Evolutionary conservation across 1,140 invertebrate genomes (phyloP), one percentile per base, ranked within the genome.

Genomic region (Atta colombica): DNA sequence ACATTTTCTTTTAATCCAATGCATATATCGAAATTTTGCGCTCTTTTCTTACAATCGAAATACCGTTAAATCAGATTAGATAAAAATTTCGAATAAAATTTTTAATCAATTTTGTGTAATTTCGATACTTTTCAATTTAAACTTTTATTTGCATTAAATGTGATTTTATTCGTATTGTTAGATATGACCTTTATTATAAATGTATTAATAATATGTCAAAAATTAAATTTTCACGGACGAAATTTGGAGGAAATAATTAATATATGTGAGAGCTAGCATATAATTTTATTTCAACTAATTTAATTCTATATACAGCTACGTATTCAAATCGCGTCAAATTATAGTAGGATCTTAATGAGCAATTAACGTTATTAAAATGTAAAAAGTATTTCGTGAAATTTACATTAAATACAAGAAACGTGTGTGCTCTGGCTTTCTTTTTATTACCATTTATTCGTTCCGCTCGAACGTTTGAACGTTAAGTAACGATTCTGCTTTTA

Each of bases 281-380:
- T 63, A 60, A 75, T 60, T 75, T 60, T 45, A 39, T 72, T 74
- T 74, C 3, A 61, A 5, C 8, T 58, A 12, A 3, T 71, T 80
- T 28, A 53, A 68, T 49, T 28, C 39, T n/a, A 25, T 7, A 1
- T 51, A 18, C 28, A 18, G 1, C 18, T 49, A n/a, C 16, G 39
- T 51, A 35, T 21, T 51, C 12, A 51, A 45, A 6, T 65, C 8
- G 10, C 7, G 1, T 45, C 25, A 60, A 60, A 6, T 7, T 60
- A 25, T 0, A 35, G 18, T 0, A 51, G 25, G n/a, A 45, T 35
- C 7, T 25, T 45, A 45, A 77, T 25, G n/a, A 61, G 1, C 25
- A 8, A 21, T 39, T 39, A 61, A 77, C 39, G 10, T 10, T 6
- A 58, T 75, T 7, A 39, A 45, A 61, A 28, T 58, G 21, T 39